phyloP scores from a whole-genome alignment of 2,797 vertebrate species.

The Phalanger gymnotis region DNA sequence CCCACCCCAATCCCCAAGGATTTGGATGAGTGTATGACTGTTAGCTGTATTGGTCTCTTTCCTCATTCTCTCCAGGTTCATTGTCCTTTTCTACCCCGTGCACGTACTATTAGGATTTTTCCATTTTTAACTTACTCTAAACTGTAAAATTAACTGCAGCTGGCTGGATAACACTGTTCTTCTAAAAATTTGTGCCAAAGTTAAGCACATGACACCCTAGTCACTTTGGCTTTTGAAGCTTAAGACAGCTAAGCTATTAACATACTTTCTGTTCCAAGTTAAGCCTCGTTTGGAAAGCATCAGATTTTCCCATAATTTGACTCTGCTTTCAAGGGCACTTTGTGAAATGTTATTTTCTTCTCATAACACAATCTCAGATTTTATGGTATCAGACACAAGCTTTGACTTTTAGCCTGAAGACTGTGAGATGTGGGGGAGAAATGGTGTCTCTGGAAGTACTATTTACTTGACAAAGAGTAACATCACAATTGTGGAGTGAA shows the following conservation, averaged over 20 bases:
- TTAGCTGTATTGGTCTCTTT: neutral
- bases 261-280: neutral
- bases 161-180: neutral
- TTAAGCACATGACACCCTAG: neutral
- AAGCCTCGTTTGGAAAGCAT: neutral
- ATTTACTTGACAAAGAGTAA: neutral
- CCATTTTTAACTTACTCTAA: neutral
- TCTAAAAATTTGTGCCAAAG: neutral
- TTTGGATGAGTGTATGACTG: neutral
- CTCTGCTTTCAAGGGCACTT: neutral
- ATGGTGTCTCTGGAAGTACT: neutral
- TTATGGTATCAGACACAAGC: neutral
- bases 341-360: neutral
- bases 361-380: neutral
- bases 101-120: neutral
- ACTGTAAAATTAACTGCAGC: neutral
- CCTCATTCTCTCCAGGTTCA: neutral
- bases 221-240: neutral
- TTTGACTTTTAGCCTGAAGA: neutral
- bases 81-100: neutral
- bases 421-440: neutral
- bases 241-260: neutral
- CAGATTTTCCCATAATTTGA: neutral
- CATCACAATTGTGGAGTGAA: neutral
- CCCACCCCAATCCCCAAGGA: neutral